Percentiles rank a stretch among this genome's conserved stretches.
Evolutionary conservation across 2,113 vertebrate species (phyloP).

Genomic region (Cyanocitta stelleri): DNA sequence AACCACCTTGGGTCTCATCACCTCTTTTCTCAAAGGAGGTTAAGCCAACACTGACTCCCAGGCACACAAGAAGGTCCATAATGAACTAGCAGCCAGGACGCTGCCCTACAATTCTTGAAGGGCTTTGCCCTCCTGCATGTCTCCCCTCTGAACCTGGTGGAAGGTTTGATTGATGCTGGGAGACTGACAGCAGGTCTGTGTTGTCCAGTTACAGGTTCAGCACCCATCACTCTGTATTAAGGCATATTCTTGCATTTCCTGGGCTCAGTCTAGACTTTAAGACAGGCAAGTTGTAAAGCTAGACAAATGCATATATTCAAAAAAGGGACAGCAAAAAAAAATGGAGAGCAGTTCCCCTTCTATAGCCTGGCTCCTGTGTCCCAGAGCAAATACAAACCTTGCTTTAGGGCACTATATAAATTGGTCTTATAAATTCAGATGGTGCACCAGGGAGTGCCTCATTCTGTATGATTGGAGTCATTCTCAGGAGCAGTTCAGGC

Average conservation of each 20-base stretch:
- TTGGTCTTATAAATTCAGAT: constrained; percentile 83
- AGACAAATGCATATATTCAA: constrained; percentile 12
- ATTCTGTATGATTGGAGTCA: constrained; percentile 76
- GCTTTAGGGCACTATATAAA: constrained; percentile 77
- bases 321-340: constrained; percentile 20
- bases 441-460: constrained; percentile 78
- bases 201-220: neutral
- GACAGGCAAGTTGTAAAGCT: constrained; percentile 11
- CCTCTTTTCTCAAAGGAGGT: neutral
- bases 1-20: neutral
- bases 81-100: neutral
- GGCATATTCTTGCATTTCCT: neutral
- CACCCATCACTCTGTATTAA: neutral
- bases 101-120: neutral
- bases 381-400: constrained; percentile 74
- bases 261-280: neutral
- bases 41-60: neutral
- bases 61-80: neutral
- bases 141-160: neutral
- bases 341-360: constrained; percentile 14
- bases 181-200: neutral
- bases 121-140: neutral
- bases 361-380: constrained; percentile 31
- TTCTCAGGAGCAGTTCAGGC: constrained; percentile 76
- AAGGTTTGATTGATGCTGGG: neutral